Evolutionary conservation across 2,888 invertebrate genomes (phyloP).

Genomic region (Hecatera dysodea): DNA sequence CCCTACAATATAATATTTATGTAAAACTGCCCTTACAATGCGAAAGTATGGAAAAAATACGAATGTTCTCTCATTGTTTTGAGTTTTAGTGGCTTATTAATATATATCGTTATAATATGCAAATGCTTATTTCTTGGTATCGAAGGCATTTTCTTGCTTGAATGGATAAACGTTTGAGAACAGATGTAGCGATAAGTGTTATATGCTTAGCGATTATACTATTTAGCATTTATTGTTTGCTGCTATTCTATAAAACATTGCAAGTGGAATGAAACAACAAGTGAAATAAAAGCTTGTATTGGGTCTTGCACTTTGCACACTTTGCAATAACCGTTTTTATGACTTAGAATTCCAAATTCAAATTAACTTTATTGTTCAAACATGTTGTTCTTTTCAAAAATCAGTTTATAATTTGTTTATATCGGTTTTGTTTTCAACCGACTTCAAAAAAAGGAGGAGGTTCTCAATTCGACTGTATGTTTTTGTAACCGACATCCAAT

Average conservation of each 20-base stretch:
- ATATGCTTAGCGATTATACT: neutral
- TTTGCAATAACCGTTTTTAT: no score
- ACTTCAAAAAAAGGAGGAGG: no score
- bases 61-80: conserved; percentile 55
- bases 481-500: no score
- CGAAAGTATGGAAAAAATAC: conserved; percentile 47
- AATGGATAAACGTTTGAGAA: conserved; percentile 45
- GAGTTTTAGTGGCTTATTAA: conserved; percentile 58
- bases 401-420: no score
- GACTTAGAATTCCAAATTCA: no score
- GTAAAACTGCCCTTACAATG: conserved; percentile 60
- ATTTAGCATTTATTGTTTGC: neutral
- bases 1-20: conserved; percentile 53
- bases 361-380: no score
- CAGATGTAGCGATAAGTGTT: conserved; percentile 39
- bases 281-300: no score
- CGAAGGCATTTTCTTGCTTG: conserved; percentile 55
- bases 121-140: conserved; percentile 45
- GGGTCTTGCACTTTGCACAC: no score
- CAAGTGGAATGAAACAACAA: no score
- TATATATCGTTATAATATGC: conserved; percentile 57
- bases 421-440: no score
- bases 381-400: no score
- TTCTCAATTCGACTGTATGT: no score
- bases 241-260: neutral